Conservation (phyloP, 2,888 invertebrate species). For the Lasioglossum lativentre region DNA sequence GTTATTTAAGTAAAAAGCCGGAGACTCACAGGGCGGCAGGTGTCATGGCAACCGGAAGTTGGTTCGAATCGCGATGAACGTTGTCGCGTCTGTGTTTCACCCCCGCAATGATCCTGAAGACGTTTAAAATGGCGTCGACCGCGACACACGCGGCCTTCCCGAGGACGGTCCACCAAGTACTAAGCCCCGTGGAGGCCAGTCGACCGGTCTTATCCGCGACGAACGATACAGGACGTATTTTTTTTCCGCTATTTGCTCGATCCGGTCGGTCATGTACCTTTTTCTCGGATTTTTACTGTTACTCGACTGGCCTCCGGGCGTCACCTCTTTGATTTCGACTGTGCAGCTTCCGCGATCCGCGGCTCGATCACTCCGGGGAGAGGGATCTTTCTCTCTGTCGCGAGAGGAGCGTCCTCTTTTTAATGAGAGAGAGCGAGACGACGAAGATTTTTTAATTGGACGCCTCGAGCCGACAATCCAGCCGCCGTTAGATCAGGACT, state of each 20-base stretch:
- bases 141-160: conserved; percentile 62
- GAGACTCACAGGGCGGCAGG: conserved; percentile 42
- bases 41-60: conserved; percentile 23
- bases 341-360: conserved; percentile 27
- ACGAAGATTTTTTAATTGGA: background rate
- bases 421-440: background rate
- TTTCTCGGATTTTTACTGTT: conserved; percentile 77
- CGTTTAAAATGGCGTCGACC: conserved; percentile 7
- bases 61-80: background rate
- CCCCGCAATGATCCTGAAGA: background rate
- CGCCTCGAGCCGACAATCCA: conserved; percentile 9
- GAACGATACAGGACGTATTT: conserved; percentile 64
- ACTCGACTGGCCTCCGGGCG: conserved; percentile 54
- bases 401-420: background rate
- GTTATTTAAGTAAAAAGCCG: background rate
- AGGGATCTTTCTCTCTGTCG: background rate
- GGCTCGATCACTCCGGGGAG: background rate
- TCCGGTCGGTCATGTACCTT: conserved; percentile 56
- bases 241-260: conserved; percentile 54
- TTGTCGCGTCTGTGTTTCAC: background rate
- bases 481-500: conserved; percentile 24
- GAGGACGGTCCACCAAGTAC: conserved; percentile 77
- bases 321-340: conserved; percentile 62
- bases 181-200: conserved; percentile 74
- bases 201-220: conserved; percentile 77